phyloP scores from a whole-genome alignment of 2,797 vertebrate species.

The Lithobates pipiens region DNA sequence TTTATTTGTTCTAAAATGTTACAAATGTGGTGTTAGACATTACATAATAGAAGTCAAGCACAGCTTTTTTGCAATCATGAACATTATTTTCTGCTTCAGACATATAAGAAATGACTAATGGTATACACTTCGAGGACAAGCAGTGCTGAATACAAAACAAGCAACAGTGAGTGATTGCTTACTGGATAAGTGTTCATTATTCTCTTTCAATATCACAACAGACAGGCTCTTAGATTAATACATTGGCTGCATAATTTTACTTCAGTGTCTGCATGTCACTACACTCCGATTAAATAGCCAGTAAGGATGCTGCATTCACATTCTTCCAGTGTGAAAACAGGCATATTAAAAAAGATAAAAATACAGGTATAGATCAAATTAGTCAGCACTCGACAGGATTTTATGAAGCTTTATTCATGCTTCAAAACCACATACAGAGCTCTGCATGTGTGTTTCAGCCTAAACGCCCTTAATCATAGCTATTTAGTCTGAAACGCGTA shows the following conservation, averaged over 20 bases:
- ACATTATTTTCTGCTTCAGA: slow-evolving; percentile 12
- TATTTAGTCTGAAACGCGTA: no score
- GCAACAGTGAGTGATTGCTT: slow-evolving; percentile 27
- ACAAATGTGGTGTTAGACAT: background rate
- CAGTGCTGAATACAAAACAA: slow-evolving; percentile 31
- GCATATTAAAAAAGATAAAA: no score
- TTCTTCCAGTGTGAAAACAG: no score
- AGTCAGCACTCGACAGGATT: no score
- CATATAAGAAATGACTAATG: background rate
- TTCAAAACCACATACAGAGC: no score
- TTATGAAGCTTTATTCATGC: no score
- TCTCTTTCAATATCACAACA: slow-evolving; percentile 29
- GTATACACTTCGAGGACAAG: background rate
- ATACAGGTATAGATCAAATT: no score
- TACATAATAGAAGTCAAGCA: background rate
- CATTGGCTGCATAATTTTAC: slow-evolving; percentile 12
- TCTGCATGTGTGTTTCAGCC: no score
- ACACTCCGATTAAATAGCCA: background rate
- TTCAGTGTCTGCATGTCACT: background rate
- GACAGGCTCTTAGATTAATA: slow-evolving; percentile 21
- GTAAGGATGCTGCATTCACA: slow-evolving; percentile 1
- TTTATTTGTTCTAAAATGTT: no score
- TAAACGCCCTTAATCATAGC: no score
- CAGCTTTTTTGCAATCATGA: background rate
- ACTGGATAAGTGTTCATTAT: slow-evolving; percentile 1